Conservation (phyloP, 2,113 vertebrate genomes). For the Chionis minor region DNA sequence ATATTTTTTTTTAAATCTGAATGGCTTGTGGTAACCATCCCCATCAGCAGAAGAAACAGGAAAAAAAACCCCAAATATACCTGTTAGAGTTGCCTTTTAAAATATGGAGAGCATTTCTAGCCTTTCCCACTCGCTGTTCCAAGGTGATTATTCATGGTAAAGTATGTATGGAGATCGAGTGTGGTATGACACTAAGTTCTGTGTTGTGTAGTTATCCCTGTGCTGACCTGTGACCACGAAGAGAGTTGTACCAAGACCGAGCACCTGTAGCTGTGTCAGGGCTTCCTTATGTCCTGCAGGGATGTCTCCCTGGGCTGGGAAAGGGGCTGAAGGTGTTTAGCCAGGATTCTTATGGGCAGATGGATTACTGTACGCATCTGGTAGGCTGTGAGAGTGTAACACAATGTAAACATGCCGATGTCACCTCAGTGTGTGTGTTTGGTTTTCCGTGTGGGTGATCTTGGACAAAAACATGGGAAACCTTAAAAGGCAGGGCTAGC, state of each 20-base stretch:
- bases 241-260: fast-evolving
- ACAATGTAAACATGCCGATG: neutral
- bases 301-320: neutral
- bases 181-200: neutral
- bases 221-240: neutral
- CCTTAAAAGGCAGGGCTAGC: neutral
- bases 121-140: neutral
- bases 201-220: neutral
- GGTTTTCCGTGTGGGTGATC: neutral
- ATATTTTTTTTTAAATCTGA: neutral
- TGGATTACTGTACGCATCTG: fast-evolving
- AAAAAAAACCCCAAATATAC: neutral
- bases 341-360: neutral
- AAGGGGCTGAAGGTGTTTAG: neutral
- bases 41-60: neutral
- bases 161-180: neutral
- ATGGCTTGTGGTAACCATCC: neutral
- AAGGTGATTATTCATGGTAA: neutral
- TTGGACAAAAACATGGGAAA: neutral
- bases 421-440: fast-evolving
- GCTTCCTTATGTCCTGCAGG: neutral
- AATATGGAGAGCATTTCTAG: neutral
- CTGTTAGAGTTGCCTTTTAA: neutral
- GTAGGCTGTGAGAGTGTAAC: fast-evolving
- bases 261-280: fast-evolving